Evolutionary conservation across 2,888 invertebrate species (phyloP).

Genomic region (Eupithecia pulchellata): DNA sequence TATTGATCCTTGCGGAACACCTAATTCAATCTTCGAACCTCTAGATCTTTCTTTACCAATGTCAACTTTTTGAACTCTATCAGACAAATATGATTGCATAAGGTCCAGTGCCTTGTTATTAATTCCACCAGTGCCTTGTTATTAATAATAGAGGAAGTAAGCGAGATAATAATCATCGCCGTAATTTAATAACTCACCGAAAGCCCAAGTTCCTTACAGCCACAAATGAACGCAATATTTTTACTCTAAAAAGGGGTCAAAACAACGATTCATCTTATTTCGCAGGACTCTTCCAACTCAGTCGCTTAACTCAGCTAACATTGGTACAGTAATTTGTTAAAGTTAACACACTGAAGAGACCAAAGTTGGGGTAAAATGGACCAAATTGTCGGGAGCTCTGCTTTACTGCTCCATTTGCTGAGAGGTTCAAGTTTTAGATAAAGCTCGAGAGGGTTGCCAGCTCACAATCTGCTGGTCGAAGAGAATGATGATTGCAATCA

Average conservation of each 20-base stretch:
- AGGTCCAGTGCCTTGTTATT: too few relatives aligned
- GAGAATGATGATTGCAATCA: constrained; percentile 77
- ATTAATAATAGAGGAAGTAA: too few relatives aligned
- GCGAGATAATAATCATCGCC: not conserved
- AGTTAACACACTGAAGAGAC: constrained; percentile 73
- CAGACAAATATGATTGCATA: too few relatives aligned
- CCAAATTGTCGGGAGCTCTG: constrained; percentile 57
- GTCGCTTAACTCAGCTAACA: constrained; percentile 72
- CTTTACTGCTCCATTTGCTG: constrained; percentile 25
- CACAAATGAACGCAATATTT: constrained; percentile 62
- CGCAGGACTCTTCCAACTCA: constrained; percentile 60
- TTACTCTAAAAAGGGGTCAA: constrained; percentile 66
- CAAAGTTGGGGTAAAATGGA: constrained; percentile 67
- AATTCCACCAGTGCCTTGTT: too few relatives aligned
- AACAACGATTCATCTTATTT: constrained; percentile 74
- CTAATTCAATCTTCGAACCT: too few relatives aligned
- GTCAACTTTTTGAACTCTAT: too few relatives aligned
- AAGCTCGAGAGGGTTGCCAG: constrained; percentile 18
- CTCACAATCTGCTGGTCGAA: constrained; percentile 51
- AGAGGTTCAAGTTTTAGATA: constrained; percentile 20
- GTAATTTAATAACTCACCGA: constrained; percentile 6
- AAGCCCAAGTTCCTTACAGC: constrained; percentile 21
- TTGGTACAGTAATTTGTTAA: constrained; percentile 79
- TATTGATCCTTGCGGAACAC: too few relatives aligned
- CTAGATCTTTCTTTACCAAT: too few relatives aligned